phyloP scores from a whole-genome alignment of 1,140 invertebrate genomes.

The Steinernema khuongi region DNA sequence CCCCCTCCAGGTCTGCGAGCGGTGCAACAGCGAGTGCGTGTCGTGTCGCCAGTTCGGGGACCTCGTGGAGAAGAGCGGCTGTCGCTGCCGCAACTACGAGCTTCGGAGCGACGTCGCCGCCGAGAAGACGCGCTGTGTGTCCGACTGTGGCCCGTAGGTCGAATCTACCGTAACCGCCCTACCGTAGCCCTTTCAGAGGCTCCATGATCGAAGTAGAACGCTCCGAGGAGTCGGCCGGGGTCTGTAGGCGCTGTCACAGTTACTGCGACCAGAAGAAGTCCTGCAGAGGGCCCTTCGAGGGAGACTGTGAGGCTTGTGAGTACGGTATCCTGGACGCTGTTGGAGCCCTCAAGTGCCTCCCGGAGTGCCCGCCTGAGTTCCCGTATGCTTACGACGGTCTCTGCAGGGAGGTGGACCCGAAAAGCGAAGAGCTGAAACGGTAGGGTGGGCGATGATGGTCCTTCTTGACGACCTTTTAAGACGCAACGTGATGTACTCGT shows the following conservation, averaged over 20 bases:
- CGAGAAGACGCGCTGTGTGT: conserved; percentile 17
- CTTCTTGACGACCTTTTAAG: not conserved
- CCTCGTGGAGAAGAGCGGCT: conserved; percentile 8
- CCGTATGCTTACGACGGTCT: conserved; percentile 16
- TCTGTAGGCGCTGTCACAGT: conserved; percentile 5
- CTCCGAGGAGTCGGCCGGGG: conserved; percentile 1
- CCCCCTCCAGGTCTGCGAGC: not conserved
- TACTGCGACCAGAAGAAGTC: conserved; percentile 21
- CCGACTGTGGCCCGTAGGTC: not conserved
- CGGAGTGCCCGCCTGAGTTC: conserved; percentile 20
- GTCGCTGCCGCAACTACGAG: conserved; percentile 20
- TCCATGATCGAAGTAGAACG: not conserved
- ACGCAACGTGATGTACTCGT: not conserved
- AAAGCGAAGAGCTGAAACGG: not conserved
- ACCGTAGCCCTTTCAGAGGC: not conserved
- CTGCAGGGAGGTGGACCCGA: conserved; percentile 18
- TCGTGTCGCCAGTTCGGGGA: conserved; percentile 19
- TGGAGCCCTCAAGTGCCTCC: conserved; percentile 4
- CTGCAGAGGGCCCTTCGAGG: conserved; percentile 5
- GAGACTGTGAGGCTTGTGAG: conserved; percentile 20
- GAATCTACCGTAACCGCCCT: not conserved
- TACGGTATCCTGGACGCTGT: not conserved
- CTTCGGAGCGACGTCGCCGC: conserved; percentile 4
- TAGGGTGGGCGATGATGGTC: not conserved
- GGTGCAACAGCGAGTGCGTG: conserved; percentile 19